These are phyloP conservation scores for Palaemon carinicauda DNA, from an alignment of 1,140 invertebrate genomes.

Conservation along the genomic window DNA sequence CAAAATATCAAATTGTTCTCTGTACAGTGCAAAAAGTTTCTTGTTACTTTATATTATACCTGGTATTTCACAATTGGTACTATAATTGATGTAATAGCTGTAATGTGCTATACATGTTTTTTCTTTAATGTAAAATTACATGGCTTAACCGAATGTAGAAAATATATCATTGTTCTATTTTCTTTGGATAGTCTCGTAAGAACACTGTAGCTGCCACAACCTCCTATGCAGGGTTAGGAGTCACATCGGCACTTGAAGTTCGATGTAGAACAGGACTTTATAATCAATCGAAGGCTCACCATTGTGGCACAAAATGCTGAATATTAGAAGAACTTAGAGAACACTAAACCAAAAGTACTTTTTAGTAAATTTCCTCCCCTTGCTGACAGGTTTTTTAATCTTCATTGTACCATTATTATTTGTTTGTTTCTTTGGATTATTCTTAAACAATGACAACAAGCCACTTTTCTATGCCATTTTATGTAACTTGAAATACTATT, in stretches of 20 bases:
- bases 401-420: too few species aligned
- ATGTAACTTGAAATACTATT: too few species aligned
- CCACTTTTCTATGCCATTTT: too few species aligned
- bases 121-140: too few species aligned
- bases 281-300: not conserved
- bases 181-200: conserved; percentile 33
- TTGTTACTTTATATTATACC: not conserved
- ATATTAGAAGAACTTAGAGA: too few species aligned
- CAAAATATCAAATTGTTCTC: conserved; percentile 43
- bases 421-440: too few species aligned
- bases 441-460: too few species aligned
- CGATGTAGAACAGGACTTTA: conserved; percentile 31
- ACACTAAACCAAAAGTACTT: too few species aligned
- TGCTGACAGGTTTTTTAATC: too few species aligned
- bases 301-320: not conserved
- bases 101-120: not conserved
- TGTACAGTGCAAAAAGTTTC: conserved; percentile 24
- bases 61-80: not conserved
- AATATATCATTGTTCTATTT: conserved; percentile 42
- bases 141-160: conserved; percentile 39
- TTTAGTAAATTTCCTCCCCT: too few species aligned
- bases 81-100: not conserved
- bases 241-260: conserved; percentile 48
- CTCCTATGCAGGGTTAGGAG: conserved; percentile 35
- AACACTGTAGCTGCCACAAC: conserved; percentile 51